These are phyloP conservation scores for Silurus asotus DNA, from an alignment of 2,113 vertebrate genomes.

Conservation along the genomic window DNA sequence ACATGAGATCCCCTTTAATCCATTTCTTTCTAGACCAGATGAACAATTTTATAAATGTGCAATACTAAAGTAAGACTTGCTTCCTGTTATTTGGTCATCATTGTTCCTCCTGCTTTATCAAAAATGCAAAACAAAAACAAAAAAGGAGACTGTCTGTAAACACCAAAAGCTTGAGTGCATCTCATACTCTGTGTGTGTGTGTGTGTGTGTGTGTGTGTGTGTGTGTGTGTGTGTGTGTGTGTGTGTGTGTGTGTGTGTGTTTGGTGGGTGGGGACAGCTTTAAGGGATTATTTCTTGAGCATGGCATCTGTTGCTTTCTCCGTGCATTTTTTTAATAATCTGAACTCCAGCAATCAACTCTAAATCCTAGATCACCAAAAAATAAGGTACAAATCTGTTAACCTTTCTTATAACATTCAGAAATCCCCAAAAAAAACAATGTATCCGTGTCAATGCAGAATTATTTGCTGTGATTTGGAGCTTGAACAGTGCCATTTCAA, in stretches of 20 bases:
- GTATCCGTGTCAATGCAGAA: neutral
- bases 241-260: slow-evolving; percentile 45
- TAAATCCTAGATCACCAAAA: neutral
- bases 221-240: slow-evolving; percentile 35
- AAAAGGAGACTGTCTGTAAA: slow-evolving; percentile 16
- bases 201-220: slow-evolving; percentile 13
- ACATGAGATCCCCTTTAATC: slow-evolving; percentile 40
- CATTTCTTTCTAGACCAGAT: slow-evolving; percentile 26
- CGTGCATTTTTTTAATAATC: slow-evolving; percentile 47
- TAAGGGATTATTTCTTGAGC: slow-evolving; percentile 70
- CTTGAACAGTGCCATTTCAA: neutral
- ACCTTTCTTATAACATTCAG: neutral
- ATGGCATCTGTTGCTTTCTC: slow-evolving; percentile 69
- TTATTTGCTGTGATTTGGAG: neutral
- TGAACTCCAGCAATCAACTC: neutral
- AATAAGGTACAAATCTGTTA: neutral
- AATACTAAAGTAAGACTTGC: neutral
- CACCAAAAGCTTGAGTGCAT: slow-evolving; percentile 13
- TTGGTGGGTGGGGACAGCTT: slow-evolving; percentile 56
- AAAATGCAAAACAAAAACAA: neutral
- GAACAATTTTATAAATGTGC: slow-evolving; percentile 32
- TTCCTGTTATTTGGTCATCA: neutral
- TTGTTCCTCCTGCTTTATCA: neutral
- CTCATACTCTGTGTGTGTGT: neutral
- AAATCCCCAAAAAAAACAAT: neutral